Conservation (phyloP, 2,113 vertebrate species). For the Oenanthe oenanthe region DNA sequence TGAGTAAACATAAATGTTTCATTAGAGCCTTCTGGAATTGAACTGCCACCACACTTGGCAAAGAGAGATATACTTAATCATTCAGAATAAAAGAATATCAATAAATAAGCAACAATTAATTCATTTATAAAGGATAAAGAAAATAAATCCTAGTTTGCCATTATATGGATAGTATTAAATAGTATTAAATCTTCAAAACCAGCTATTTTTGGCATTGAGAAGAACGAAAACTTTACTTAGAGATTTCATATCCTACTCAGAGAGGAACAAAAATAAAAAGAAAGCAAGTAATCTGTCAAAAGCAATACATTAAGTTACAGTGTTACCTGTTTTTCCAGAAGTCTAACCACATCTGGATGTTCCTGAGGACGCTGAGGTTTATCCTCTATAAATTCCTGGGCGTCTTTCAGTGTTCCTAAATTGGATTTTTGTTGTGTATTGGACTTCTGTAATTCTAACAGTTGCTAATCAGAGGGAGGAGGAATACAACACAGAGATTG, state of each 20-base stretch:
- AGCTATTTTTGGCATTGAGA: not conserved
- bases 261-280: not conserved
- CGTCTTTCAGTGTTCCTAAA: conserved; percentile 75
- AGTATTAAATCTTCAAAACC: not conserved
- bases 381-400: conserved; percentile 70
- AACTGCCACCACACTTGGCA: not conserved
- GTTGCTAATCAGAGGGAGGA: conserved; percentile 65
- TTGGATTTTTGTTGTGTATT: conserved; percentile 76
- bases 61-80: not conserved
- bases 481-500: not conserved
- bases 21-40: not conserved
- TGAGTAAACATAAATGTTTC: not conserved
- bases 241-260: not conserved
- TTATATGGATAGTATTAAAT: not conserved
- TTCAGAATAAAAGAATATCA: not conserved
- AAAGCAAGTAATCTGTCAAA: not conserved
- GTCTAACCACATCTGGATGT: conserved; percentile 78
- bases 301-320: not conserved
- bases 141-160: not conserved
- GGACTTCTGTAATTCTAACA: conserved; percentile 78
- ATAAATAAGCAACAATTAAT: not conserved
- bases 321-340: conserved; percentile 85
- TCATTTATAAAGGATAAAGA: not conserved
- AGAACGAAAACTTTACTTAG: not conserved
- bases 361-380: conserved; percentile 65